phyloP scores from a whole-genome alignment of 92 coral and sea anemone species.

The Desmophyllum pertusum region DNA sequence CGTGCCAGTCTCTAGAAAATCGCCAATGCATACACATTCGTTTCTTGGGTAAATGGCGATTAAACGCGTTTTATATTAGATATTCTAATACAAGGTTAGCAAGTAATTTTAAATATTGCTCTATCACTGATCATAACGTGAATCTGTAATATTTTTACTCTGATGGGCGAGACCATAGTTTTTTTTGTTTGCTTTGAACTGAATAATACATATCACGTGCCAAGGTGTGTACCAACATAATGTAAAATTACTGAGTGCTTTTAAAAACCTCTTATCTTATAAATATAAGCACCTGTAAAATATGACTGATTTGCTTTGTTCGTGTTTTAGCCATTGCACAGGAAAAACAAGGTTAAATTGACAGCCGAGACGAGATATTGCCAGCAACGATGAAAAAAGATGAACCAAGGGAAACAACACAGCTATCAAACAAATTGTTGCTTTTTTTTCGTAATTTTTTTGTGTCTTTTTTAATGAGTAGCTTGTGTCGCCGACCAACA shows the following conservation, averaged over 20 bases:
- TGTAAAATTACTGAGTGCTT: background rate
- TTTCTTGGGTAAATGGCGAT: background rate
- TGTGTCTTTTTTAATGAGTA: too few relatives aligned
- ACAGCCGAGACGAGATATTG: background rate
- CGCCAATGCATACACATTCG: background rate
- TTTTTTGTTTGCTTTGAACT: background rate
- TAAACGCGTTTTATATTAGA: background rate
- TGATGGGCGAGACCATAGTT: background rate
- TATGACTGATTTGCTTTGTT: background rate
- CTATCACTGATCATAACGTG: background rate
- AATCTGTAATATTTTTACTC: background rate
- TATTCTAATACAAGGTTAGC: background rate
- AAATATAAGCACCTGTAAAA: background rate
- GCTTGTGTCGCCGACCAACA: too few relatives aligned
- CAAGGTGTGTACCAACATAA: background rate
- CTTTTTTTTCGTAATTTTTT: background rate
- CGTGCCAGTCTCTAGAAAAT: background rate
- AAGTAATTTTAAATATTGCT: background rate
- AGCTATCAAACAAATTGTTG: too few relatives aligned
- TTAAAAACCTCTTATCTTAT: background rate
- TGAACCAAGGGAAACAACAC: background rate
- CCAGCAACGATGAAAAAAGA: background rate
- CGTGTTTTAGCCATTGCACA: conserved; percentile 4
- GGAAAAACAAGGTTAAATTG: conserved; percentile 4
- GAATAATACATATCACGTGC: background rate